phyloP scores from a whole-genome alignment of 2,797 vertebrate genomes.

The Typhlichthys subterraneus region DNA sequence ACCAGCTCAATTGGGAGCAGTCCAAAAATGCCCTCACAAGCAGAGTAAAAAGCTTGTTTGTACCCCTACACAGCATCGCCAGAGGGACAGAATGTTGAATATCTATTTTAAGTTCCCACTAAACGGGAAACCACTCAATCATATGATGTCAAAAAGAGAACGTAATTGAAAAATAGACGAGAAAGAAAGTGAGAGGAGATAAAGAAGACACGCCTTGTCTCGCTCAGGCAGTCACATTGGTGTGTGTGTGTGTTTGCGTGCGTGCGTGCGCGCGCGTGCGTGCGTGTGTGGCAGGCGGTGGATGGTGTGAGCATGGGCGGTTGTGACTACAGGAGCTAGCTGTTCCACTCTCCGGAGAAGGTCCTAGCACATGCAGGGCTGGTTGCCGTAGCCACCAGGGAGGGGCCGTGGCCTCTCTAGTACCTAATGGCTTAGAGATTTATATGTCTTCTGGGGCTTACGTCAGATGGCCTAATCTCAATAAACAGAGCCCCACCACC shows the following conservation, averaged over 20 bases:
- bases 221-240: neutral
- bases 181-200: too few relatives aligned
- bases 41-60: too few relatives aligned
- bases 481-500: conserved; percentile 56
- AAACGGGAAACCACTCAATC: neutral
- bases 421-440: conserved; percentile 62
- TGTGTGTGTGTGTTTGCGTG: neutral
- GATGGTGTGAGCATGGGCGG: conserved; percentile 1
- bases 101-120: neutral
- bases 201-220: neutral
- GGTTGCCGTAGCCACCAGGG: conserved; percentile 32
- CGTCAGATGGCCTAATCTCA: conserved; percentile 55
- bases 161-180: too few relatives aligned
- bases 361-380: conserved; percentile 24
- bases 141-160: too few relatives aligned
- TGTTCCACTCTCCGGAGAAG: conserved; percentile 47
- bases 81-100: too few relatives aligned
- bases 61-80: too few relatives aligned
- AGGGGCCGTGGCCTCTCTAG: conserved; percentile 41
- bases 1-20: too few relatives aligned
- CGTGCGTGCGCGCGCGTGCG: too few relatives aligned
- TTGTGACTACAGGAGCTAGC: conserved; percentile 28
- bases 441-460: conserved; percentile 58
- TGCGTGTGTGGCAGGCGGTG: too few relatives aligned
- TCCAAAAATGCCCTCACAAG: too few relatives aligned